A percentile compares a stretch with the other conserved stretches of the same genome.
Evolutionary conservation across 2,888 invertebrate species (phyloP).

Genomic region (Lycaena phlaeas): DNA sequence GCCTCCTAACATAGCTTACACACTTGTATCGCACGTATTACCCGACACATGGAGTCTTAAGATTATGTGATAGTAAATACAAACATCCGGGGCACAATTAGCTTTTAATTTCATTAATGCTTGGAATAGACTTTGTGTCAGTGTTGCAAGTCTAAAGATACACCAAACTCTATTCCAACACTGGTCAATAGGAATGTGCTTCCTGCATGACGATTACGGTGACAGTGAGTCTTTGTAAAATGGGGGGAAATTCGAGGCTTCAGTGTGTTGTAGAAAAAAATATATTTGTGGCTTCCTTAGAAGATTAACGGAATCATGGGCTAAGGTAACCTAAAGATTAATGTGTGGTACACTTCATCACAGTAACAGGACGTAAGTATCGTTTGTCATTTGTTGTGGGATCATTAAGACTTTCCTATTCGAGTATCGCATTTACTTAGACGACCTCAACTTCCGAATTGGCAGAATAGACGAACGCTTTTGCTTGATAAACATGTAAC

Average conservation of each 20-base stretch:
- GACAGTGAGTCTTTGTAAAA: slow-evolving; percentile 38
- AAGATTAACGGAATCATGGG: slow-evolving; percentile 37
- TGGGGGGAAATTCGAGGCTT: slow-evolving; percentile 42
- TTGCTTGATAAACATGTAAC: not conserved
- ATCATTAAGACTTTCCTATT: slow-evolving; percentile 48
- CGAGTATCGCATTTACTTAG: slow-evolving; percentile 46
- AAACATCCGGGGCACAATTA: not conserved
- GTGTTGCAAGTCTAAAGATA: not conserved
- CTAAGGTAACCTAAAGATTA: slow-evolving; percentile 42
- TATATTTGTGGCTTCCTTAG: slow-evolving; percentile 50
- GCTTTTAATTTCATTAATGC: slow-evolving; percentile 19
- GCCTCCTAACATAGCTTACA: slow-evolving; percentile 51
- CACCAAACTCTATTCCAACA: slow-evolving; percentile 8
- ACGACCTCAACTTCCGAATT: slow-evolving; percentile 19
- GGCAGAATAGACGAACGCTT: not conserved
- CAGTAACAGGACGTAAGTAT: slow-evolving; percentile 54
- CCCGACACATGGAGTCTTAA: not conserved
- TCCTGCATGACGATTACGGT: slow-evolving; percentile 56
- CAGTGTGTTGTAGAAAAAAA: slow-evolving; percentile 61
- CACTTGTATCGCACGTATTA: not conserved
- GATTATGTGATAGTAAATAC: no score
- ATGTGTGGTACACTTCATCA: slow-evolving; percentile 31
- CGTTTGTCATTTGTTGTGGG: slow-evolving; percentile 58
- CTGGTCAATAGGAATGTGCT: slow-evolving; percentile 13
- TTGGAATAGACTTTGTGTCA: not conserved